Conservation (phyloP, 1,140 invertebrate species). For the Vollenhovia emeryi region DNA sequence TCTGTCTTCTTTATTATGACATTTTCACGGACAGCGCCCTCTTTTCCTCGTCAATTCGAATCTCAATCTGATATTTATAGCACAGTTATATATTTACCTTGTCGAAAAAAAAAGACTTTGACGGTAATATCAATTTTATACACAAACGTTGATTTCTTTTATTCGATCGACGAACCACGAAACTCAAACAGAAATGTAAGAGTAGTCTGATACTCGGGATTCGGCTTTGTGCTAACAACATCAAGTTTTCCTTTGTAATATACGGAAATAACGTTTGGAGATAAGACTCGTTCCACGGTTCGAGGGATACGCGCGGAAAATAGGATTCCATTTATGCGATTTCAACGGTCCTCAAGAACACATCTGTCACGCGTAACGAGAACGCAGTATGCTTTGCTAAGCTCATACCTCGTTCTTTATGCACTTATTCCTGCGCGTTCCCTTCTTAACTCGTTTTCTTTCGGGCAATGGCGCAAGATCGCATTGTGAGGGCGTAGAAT, state of each 20-base stretch:
- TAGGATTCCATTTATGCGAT: constrained; percentile 53
- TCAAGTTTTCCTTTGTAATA: constrained; percentile 24
- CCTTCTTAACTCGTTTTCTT: constrained; percentile 27
- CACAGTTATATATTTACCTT: neutral
- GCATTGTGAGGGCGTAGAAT: constrained; percentile 5
- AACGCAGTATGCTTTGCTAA: constrained; percentile 25
- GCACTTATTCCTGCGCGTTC: constrained; percentile 21
- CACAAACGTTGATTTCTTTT: constrained; percentile 16
- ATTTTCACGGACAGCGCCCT: neutral
- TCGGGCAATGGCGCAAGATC: neutral
- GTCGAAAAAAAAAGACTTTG: neutral
- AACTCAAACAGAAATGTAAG: constrained; percentile 31
- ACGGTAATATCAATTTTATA: constrained; percentile 48
- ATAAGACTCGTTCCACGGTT: constrained; percentile 50
- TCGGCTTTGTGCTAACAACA: constrained; percentile 26
- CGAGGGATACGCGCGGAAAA: constrained; percentile 8
- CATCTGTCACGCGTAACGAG: constrained; percentile 43
- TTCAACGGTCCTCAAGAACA: constrained; percentile 37
- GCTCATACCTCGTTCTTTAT: constrained; percentile 41
- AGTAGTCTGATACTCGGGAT: constrained; percentile 8
- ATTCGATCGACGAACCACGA: neutral
- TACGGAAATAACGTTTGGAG: constrained; percentile 42
- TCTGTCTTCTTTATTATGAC: neutral
- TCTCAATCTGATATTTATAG: neutral
- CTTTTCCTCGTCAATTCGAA: neutral